Evolutionary conservation across 1,140 invertebrate species (phyloP).

Genomic region (Drosophila miranda): DNA sequence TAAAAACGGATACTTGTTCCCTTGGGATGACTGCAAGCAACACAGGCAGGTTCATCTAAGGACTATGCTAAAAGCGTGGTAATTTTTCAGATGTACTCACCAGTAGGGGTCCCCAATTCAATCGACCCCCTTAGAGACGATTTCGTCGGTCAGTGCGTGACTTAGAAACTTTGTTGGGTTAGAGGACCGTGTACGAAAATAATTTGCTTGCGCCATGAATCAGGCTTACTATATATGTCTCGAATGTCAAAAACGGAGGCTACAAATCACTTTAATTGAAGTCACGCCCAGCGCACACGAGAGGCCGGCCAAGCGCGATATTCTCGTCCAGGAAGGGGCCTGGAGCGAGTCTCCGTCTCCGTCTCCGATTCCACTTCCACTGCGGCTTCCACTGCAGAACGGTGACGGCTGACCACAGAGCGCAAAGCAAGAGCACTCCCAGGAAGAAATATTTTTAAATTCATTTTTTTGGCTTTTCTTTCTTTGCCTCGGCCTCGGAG

Average conservation of each 20-base stretch:
- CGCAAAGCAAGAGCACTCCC: neutral
- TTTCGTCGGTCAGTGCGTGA: constrained; percentile 10
- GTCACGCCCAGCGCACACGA: constrained; percentile 62
- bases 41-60: no score
- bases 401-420: constrained; percentile 12
- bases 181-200: constrained; percentile 18
- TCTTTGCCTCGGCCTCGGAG: constrained; percentile 14
- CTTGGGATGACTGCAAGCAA: no score
- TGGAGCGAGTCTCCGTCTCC: constrained; percentile 11
- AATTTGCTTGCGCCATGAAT: constrained; percentile 53
- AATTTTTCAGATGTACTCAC: constrained; percentile 35
- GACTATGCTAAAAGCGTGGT: neutral
- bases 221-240: constrained; percentile 63
- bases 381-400: constrained; percentile 1
- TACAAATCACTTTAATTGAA: constrained; percentile 79
- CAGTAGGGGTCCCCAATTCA: constrained; percentile 7
- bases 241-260: constrained; percentile 69
- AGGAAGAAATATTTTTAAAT: constrained; percentile 50
- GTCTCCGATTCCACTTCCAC: constrained; percentile 7
- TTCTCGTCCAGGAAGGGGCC: constrained; percentile 13
- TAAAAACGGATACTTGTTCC: no score
- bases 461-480: constrained; percentile 16
- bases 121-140: constrained; percentile 3
- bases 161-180: constrained; percentile 10
- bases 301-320: constrained; percentile 36